A percentile compares a stretch with the other conserved stretches of the same genome.
Conservation (phyloP, 2,797 vertebrate species). For the Prunella strophiata region DNA sequence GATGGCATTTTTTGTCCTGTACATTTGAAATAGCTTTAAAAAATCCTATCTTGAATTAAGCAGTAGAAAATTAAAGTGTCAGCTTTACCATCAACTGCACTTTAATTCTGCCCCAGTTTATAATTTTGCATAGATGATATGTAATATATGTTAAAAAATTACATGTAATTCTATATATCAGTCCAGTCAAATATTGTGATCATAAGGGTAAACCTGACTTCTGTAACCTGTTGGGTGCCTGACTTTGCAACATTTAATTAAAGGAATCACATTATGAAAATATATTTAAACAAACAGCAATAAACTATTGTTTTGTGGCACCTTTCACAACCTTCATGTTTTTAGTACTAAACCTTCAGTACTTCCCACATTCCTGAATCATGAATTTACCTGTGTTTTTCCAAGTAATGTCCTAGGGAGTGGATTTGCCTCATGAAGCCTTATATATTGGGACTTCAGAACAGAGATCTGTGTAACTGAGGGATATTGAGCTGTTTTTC, state of each 20-base stretch:
- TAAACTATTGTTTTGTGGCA: not conserved
- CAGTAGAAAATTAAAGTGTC: not conserved
- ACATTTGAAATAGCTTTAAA: not conserved
- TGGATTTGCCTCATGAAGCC: not conserved
- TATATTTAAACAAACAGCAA: not conserved
- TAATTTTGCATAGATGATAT: not conserved
- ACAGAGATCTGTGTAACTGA: not conserved
- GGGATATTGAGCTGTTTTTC: not conserved
- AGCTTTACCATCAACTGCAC: not conserved
- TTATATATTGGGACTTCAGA: not conserved
- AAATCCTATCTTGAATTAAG: not conserved
- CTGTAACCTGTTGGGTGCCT: slow-evolving; percentile 4
- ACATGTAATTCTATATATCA: fast-evolving
- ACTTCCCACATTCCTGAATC: not conserved
- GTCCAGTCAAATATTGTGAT: not conserved
- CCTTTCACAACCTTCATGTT: not conserved
- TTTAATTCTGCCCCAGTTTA: not conserved
- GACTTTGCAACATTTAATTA: not conserved
- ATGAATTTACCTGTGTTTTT: not conserved
- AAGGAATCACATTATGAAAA: not conserved
- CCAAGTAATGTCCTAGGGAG: not conserved
- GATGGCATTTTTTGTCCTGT: not conserved
- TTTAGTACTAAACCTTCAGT: not conserved
- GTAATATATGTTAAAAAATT: not conserved
- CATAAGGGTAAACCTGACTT: not conserved